These are phyloP conservation scores for Amphimallon solstitiale DNA, from an alignment of 2,888 invertebrate species.

Conservation along the genomic window DNA sequence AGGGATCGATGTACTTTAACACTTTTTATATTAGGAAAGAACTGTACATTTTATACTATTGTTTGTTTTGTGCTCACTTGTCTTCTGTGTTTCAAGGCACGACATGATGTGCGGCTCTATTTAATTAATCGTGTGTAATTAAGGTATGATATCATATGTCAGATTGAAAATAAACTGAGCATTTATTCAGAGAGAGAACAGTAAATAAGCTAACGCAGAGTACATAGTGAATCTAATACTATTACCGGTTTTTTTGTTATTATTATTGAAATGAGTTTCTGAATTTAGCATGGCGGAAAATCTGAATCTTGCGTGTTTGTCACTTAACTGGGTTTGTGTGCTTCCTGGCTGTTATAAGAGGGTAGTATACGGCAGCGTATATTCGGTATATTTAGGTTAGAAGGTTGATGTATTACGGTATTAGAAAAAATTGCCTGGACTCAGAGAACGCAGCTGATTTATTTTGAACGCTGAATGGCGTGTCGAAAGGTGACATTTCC, in stretches of 20 bases:
- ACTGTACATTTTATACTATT: no score
- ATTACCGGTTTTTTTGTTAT: conserved; percentile 2
- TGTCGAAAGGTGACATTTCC: conserved; percentile 32
- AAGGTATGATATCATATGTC: no score
- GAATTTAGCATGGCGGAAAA: conserved; percentile 28
- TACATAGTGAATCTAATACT: conserved; percentile 10
- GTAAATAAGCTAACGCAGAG: neutral
- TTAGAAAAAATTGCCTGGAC: conserved; percentile 30
- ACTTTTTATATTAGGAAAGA: no score
- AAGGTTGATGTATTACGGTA: conserved; percentile 32
- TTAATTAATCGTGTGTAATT: no score
- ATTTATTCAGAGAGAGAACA: neutral
- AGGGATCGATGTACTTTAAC: no score
- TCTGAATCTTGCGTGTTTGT: conserved; percentile 29
- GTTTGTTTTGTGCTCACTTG: no score
- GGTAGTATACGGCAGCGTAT: conserved; percentile 14
- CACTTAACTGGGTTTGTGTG: conserved; percentile 33
- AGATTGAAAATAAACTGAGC: no score
- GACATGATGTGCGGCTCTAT: no score
- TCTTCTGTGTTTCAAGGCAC: no score
- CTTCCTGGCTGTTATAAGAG: conserved; percentile 25
- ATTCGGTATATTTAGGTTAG: conserved; percentile 29
- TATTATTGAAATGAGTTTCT: conserved; percentile 30
- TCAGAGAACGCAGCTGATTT: conserved; percentile 22
- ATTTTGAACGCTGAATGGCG: conserved; percentile 30